Evolutionary conservation across 2,888 invertebrate genomes (phyloP).

Genomic region (Diadromus collaris): DNA sequence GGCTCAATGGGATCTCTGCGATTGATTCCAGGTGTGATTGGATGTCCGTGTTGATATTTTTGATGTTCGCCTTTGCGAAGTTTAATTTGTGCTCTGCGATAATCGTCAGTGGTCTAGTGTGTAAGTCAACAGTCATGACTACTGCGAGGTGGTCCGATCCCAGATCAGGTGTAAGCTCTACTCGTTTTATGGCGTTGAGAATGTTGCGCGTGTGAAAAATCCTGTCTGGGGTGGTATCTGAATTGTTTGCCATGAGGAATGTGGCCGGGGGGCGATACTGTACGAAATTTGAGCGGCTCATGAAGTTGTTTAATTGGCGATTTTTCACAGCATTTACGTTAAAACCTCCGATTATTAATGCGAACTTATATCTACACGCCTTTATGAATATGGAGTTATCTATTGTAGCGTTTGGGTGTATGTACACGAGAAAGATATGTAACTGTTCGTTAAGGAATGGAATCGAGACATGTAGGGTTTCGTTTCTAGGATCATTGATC

Average conservation of each 20-base stretch:
- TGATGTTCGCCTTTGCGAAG: conserved; percentile 1
- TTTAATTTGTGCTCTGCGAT: background rate
- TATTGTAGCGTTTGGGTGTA: conserved; percentile 11
- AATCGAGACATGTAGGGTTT: background rate
- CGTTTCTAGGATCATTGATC: conserved; percentile 15
- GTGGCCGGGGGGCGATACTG: conserved; percentile 6
- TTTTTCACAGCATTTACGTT: conserved; percentile 18
- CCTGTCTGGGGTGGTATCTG: conserved; percentile 12
- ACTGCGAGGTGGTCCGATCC: conserved; percentile 2
- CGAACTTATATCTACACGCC: conserved; percentile 18
- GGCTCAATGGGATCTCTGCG: background rate
- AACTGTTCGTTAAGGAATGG: conserved; percentile 7
- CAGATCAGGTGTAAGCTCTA: conserved; percentile 11
- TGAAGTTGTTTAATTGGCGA: conserved; percentile 8
- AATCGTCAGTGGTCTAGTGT: background rate
- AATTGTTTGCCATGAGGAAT: conserved; percentile 10
- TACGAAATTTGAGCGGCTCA: background rate
- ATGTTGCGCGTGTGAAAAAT: conserved; percentile 3
- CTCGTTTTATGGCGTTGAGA: conserved; percentile 1
- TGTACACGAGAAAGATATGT: conserved; percentile 22
- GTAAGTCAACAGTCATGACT: background rate
- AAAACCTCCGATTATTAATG: conserved; percentile 24
- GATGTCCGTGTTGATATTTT: background rate
- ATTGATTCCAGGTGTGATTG: background rate
- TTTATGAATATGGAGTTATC: conserved; percentile 25